These are phyloP conservation scores for Gonioctena quinquepunctata DNA, from an alignment of 1,140 invertebrate species.

Conservation along the genomic window DNA sequence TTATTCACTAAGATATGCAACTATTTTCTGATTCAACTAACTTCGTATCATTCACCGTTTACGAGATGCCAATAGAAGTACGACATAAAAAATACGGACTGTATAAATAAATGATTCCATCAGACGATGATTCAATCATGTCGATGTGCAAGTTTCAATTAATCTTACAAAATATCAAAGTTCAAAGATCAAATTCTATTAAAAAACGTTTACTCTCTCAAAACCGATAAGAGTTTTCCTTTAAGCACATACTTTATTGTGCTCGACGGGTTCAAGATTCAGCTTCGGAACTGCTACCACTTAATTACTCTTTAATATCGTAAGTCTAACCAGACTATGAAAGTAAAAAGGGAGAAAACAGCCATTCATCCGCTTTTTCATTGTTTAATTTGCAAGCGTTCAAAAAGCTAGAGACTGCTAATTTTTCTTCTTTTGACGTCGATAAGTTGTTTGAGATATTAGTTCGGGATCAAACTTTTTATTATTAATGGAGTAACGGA, in stretches of 20 bases:
- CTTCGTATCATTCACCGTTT: too few species aligned
- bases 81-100: too few species aligned
- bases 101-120: too few species aligned
- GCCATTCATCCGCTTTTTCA: not conserved
- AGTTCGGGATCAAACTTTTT: not conserved
- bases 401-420: not conserved
- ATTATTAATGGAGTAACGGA: conserved; percentile 8
- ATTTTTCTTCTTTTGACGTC: not conserved
- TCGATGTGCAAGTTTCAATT: too few species aligned
- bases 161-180: too few species aligned
- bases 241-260: not conserved
- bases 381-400: not conserved
- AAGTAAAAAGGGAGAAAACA: not conserved
- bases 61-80: too few species aligned
- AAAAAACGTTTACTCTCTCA: not conserved
- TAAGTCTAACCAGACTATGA: not conserved
- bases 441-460: conserved; percentile 7
- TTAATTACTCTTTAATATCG: not conserved
- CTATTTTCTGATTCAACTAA: too few species aligned
- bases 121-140: too few species aligned
- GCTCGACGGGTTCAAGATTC: not conserved
- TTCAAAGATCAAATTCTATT: not conserved
- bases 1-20: too few species aligned
- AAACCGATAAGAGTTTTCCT: not conserved
- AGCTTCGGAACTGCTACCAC: not conserved